phyloP scores from a whole-genome alignment of 2,888 invertebrate species.

The Chesias legatella region DNA sequence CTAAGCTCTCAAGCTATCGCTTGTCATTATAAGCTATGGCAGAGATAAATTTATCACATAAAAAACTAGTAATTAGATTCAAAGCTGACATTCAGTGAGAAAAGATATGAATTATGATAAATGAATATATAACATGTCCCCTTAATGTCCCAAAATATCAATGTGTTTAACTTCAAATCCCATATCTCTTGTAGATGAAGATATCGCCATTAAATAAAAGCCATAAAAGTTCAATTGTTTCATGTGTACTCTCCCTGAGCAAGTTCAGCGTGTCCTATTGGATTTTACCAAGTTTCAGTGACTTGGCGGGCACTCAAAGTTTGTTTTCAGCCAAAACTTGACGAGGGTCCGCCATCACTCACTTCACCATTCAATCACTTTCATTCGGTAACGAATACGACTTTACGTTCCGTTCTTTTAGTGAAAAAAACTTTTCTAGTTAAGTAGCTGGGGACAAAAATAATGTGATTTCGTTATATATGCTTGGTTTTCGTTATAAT shows the following conservation, averaged over 20 bases:
- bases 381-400: conserved; percentile 31
- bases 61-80: too few relatives aligned
- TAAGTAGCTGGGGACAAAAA: not conserved
- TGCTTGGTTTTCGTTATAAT: too few relatives aligned
- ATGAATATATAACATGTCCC: too few relatives aligned
- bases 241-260: not conserved
- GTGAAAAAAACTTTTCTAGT: not conserved
- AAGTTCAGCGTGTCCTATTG: not conserved
- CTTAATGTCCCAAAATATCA: too few relatives aligned
- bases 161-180: too few relatives aligned
- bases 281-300: conserved; percentile 6
- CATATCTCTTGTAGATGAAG: too few relatives aligned
- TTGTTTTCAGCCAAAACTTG: conserved; percentile 12
- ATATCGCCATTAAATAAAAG: not conserved
- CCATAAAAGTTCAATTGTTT: not conserved
- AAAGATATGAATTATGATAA: too few relatives aligned
- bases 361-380: conserved; percentile 50
- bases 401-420: conserved; percentile 8
- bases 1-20: too few relatives aligned
- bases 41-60: too few relatives aligned
- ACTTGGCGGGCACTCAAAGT: conserved; percentile 6
- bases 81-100: too few relatives aligned
- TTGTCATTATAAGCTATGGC: too few relatives aligned
- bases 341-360: conserved; percentile 32
- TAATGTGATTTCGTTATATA: not conserved